Evolutionary conservation across 2,113 vertebrate genomes (phyloP), one percentile per base, ranked within the genome.

Genomic region (Hassar affinis): DNA sequence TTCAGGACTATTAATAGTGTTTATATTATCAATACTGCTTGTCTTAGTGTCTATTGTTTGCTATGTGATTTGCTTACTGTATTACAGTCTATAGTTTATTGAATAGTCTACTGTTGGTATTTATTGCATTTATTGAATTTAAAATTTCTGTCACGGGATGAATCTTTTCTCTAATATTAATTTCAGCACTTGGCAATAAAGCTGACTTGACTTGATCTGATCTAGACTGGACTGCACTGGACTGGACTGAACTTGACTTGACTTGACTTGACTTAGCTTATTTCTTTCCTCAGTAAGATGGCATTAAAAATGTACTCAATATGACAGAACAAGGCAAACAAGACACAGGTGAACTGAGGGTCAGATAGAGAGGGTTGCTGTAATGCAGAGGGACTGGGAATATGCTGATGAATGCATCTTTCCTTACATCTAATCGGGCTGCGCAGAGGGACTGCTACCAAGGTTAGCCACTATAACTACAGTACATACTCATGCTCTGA

Each of bases 371-470:
- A 51, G 25, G 5, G 62, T 38, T 81, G 62, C 62, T 69, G 38
- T 33, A 49, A 51, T 45, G 45, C 35, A 51, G n/a, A 57, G 3
- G 51, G 15, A 81, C 51, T 45, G 78, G 64, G 49, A 75, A 54
- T 35, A 74, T 62, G 57, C 45, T 45, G 15, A 62, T 42, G 22
- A 62, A 83, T 76, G 17, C 57, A 62, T 62, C 57, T 25, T 49
- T 64, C 27, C 25, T 49, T 77, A 59, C 52, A 62, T 79, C 49
- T 79, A 86, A 83, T 86, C 71, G 51, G 51, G 49, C 72, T 79
- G 47, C 62, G 49, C 78, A 80, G 68, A 77, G 85, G 81, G 82
- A 75, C 82, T 78, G 69, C 38, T 52, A 74, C 59, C 64, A 69
- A 62, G 52, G 72, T 76, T 78, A 76, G 47, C 54, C 69, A 77